Evolutionary conservation across 1,140 invertebrate genomes (phyloP), one percentile per base, ranked within the genome.

Genomic region (Drosophila bocqueti): DNA sequence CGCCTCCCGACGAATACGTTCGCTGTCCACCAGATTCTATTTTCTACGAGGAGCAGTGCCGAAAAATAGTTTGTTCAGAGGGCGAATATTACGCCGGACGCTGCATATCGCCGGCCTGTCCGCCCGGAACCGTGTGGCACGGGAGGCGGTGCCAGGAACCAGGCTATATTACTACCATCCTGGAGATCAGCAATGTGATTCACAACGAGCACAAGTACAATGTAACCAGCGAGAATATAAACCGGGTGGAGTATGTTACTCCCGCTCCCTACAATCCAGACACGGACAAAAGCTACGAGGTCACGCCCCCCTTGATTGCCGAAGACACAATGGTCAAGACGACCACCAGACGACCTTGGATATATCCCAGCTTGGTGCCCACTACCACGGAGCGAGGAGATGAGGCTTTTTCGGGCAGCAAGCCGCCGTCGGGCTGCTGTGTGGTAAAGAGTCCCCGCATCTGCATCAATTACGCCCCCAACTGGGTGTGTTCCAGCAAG

Each of bases 171-270:
- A 92, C 75, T n/a, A 92, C 90, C 5, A 76, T 90, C 31, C 50
- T 92, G 29, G 89, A 90, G 55, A 92, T 92, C 1, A 72, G 74
- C 21, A 92, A 92, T 60, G 68, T 81, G 16, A 57, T 92, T 4
- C 79, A 55, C 34, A 92, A 83, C 40, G 42, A 69, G 26, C 47
- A 72, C 24, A 43, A 59, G 10, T 82, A 82, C 40, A 42, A 60
- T 2, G 42, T 74, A 7, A 54, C 55, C 15, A 87, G 71, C 2
- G 80, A 91, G 38, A 91, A 87, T 42, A 54, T 79, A 2, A 65
- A 89, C 5, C 52, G 47, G 8, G 77, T 86, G 18, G 73, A 83
- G 4, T 76, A 87, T 31, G 31, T 54, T 13, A 91, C 66, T 2
- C 10, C 34, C 2, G 46, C 42, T 9, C 69, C 76, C 0, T 81